Percentiles rank a stretch among this genome's conserved stretches.
Conservation (phyloP, 2,888 invertebrate species). For the Leptinotarsa peninsularis region DNA sequence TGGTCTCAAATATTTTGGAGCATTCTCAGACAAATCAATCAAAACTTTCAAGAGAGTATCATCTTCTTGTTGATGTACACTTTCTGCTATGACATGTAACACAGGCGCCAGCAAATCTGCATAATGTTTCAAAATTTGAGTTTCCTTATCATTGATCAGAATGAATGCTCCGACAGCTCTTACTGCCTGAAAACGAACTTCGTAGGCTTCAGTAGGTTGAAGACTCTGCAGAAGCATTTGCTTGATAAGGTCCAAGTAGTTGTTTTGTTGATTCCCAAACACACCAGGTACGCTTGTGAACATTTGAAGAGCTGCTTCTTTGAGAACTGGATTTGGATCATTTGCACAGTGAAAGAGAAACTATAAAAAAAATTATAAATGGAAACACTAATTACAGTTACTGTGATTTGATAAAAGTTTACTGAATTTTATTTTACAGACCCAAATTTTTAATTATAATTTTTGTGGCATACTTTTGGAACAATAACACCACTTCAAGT, state of each 20-base stretch:
- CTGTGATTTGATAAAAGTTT: not conserved
- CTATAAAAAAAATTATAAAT: constrained; percentile 49
- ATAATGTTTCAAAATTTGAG: constrained; percentile 89
- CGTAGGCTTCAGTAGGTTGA: constrained; percentile 72
- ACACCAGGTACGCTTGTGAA: constrained; percentile 96
- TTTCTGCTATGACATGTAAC: constrained; percentile 82
- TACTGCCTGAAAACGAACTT: constrained; percentile 83
- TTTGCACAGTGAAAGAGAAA: constrained; percentile 96
- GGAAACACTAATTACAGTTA: not conserved
- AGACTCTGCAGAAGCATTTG: constrained; percentile 91
- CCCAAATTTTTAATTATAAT: no score
- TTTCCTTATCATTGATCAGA: constrained; percentile 92
- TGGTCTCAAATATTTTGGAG: constrained; percentile 91
- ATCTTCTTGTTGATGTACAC: constrained; percentile 86
- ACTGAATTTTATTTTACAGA: not conserved
- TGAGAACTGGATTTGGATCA: constrained; percentile 83
- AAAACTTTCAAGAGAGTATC: constrained; percentile 92
- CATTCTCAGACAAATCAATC: constrained; percentile 92
- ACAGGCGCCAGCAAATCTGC: constrained; percentile 84
- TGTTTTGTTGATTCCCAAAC: constrained; percentile 94
- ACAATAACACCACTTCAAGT: no score
- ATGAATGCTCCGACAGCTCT: constrained; percentile 90
- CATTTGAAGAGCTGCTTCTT: constrained; percentile 94
- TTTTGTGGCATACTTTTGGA: no score
- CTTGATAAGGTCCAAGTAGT: constrained; percentile 93